Evolutionary conservation across 2,113 vertebrate genomes (phyloP).

Genomic region (Progne subis): DNA sequence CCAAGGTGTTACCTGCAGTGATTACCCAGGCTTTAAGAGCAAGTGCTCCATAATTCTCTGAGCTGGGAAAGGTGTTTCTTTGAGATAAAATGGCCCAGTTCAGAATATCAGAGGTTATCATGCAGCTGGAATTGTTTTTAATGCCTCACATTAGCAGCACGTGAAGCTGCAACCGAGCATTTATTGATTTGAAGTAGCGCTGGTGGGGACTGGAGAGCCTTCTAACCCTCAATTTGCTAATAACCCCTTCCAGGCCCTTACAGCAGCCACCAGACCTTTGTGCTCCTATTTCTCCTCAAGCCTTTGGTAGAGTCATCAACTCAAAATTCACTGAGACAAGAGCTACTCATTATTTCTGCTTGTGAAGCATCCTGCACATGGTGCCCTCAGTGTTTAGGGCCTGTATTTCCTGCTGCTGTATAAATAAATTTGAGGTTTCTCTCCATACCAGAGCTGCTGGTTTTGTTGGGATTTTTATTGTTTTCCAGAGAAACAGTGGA

Average conservation of each 20-base stretch:
- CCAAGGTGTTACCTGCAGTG: background rate
- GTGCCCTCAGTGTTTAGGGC: background rate
- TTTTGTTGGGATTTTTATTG: background rate
- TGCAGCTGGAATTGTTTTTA: background rate
- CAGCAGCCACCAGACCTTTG: background rate
- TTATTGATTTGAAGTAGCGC: background rate
- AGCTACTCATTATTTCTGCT: background rate
- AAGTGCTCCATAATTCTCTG: background rate
- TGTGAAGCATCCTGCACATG: background rate
- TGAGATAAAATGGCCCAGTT: background rate
- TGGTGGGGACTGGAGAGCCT: background rate
- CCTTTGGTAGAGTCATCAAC: background rate
- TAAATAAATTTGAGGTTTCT: background rate
- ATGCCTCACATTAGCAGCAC: background rate
- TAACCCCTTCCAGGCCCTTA: background rate
- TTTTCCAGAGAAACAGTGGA: background rate
- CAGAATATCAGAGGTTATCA: conserved; percentile 11
- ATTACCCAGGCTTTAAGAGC: background rate
- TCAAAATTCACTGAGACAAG: background rate
- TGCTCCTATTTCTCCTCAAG: background rate
- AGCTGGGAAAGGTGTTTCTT: background rate
- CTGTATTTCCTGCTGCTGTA: background rate
- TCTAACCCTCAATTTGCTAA: background rate
- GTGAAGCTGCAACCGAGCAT: background rate
- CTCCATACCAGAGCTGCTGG: background rate